Evolutionary conservation across 2,113 vertebrate genomes (phyloP).

Genomic region (Potamarius usumacintae): DNA sequence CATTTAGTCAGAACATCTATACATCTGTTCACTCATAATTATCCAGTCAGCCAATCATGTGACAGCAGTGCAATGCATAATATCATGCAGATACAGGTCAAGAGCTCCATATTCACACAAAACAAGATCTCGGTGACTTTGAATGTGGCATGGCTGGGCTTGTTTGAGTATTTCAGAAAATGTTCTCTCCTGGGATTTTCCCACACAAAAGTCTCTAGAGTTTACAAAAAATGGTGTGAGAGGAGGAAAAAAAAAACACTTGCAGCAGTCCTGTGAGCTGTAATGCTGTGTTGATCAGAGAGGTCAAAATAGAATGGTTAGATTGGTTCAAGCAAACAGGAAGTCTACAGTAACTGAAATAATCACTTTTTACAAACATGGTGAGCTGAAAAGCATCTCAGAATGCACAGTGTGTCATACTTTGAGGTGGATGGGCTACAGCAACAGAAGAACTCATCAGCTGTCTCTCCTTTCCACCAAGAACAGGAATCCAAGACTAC

Average conservation of each 20-base stretch:
- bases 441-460: background rate
- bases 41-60: background rate
- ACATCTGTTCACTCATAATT: background rate
- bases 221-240: background rate
- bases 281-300: background rate
- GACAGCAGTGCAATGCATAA: background rate
- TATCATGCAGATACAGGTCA: background rate
- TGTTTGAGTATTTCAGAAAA: background rate
- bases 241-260: background rate
- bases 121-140: background rate
- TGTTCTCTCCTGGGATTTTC: background rate
- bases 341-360: background rate
- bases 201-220: background rate
- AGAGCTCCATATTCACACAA: background rate
- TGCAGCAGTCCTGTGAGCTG: background rate
- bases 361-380: background rate
- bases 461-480: background rate
- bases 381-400: background rate
- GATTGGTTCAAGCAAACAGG: background rate
- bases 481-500: background rate
- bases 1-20: background rate
- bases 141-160: background rate
- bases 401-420: background rate
- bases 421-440: background rate
- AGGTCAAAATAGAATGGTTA: background rate